Evolutionary conservation across 2,797 vertebrate genomes (phyloP), one percentile per base, ranked within the genome.

Genomic region (Hydrocynus forskahlii): DNA sequence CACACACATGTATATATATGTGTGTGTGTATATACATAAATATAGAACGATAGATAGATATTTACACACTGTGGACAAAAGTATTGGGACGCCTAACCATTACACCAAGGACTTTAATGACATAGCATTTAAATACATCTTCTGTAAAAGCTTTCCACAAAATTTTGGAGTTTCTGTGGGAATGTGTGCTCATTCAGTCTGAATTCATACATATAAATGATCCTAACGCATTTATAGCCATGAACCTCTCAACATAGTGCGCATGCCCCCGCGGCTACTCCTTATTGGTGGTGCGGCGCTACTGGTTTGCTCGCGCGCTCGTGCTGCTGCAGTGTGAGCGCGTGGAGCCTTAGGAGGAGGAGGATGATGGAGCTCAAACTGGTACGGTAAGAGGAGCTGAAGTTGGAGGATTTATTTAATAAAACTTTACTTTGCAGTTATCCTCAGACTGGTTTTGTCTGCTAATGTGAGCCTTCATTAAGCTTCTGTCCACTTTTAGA

Each of bases 341-440:
- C 64, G 64, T 38, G 38, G 38, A 38, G 35, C 29, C 29, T 29
- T 3, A 7, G 63, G 7, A 43, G 64, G 19, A 43, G 64, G 64
- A 67, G 64, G n/a, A n/a, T n/a, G 64, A 67, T 67, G 64, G 64
- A 67, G 19, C 38, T 67, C 8, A 67, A 67, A 43, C 38, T 9
- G 64, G 64, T 67, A 67, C 64, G 64, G 64, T 67, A 67, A 67
- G 64, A 67, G 64, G 38, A 67, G 38, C 16, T n/a, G 9, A 3
- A 43, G 29, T 9, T 19, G 6, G 7, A 38, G 29, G 23, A 13
- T 62, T 29, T 29, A 13, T 29, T 62, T 2, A 14, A 62, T 13
- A 14, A 62, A 62, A 13, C 12, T 29, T 62, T 9, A 29, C 1
- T 29, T 14, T 13, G 10, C 1, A 59, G 1, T 59, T n/a, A 5